phyloP scores from a whole-genome alignment of 1,140 invertebrate species.

The Rhizoglyphus robini region DNA sequence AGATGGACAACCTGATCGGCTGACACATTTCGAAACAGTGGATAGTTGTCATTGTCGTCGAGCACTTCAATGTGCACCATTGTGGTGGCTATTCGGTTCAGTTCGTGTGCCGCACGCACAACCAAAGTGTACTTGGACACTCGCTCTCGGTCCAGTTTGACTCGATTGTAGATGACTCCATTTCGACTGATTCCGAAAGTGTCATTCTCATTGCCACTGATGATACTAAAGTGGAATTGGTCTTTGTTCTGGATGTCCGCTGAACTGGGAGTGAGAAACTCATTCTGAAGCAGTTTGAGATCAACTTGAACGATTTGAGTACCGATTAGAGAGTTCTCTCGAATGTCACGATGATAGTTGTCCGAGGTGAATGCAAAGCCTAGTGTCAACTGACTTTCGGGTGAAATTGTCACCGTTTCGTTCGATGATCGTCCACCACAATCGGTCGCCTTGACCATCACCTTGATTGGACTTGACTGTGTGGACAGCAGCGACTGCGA shows the following conservation, averaged over 20 bases:
- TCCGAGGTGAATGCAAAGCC: constrained; percentile 53
- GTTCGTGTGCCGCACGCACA: constrained; percentile 49
- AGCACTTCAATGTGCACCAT: constrained; percentile 64
- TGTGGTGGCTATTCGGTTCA: constrained; percentile 35
- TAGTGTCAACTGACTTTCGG: not conserved
- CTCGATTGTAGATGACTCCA: constrained; percentile 47
- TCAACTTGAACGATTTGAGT: not conserved
- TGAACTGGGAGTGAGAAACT: not conserved
- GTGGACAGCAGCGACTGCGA: constrained; percentile 42
- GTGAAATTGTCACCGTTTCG: not conserved
- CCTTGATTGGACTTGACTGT: constrained; percentile 62
- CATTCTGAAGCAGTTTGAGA: not conserved
- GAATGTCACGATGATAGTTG: constrained; percentile 69
- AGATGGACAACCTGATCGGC: constrained; percentile 37
- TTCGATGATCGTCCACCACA: constrained; percentile 46
- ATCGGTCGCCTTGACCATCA: constrained; percentile 70
- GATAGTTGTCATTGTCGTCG: constrained; percentile 75
- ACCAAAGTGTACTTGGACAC: constrained; percentile 78
- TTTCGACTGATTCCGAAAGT: constrained; percentile 73
- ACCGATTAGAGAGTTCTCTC: constrained; percentile 64
- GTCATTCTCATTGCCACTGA: constrained; percentile 74
- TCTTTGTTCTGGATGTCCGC: constrained; percentile 37
- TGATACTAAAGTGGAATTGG: constrained; percentile 69
- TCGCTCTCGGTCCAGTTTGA: constrained; percentile 68
- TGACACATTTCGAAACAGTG: constrained; percentile 72